Conservation (phyloP, 2,888 invertebrate genomes). For the Endomychus coccineus region DNA sequence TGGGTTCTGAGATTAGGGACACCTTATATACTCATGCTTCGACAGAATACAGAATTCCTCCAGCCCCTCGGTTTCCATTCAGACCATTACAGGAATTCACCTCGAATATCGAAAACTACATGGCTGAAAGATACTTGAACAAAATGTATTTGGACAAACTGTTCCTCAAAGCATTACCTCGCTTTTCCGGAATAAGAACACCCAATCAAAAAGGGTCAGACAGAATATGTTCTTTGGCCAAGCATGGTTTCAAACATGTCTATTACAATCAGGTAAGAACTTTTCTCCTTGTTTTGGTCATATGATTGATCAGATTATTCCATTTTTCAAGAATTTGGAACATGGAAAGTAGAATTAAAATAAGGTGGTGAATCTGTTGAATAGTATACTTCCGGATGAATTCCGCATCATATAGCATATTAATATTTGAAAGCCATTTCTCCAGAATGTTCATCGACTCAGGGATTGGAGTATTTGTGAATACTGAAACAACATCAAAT, state of each 20-base stretch:
- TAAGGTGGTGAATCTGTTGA: too few relatives aligned
- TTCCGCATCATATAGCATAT: too few relatives aligned
- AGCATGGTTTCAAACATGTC: conserved; percentile 35
- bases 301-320: too few relatives aligned
- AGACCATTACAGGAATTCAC: conserved; percentile 40
- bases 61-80: conserved; percentile 22
- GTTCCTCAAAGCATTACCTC: conserved; percentile 38
- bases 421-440: too few relatives aligned
- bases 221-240: conserved; percentile 32
- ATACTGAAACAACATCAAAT: too few relatives aligned
- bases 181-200: conserved; percentile 33
- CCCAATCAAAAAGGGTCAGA: conserved; percentile 39
- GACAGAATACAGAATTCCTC: conserved; percentile 6
- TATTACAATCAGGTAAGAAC: conserved; percentile 35
- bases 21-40: conserved; percentile 8
- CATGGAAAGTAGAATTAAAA: too few relatives aligned
- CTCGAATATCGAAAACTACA: conserved; percentile 39
- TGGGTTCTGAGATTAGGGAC: conserved; percentile 6
- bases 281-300: background rate
- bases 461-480: too few relatives aligned
- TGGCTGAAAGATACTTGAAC: conserved; percentile 44
- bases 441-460: too few relatives aligned
- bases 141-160: conserved; percentile 42
- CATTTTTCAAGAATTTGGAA: too few relatives aligned
- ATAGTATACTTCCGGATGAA: too few relatives aligned